Evolutionary conservation across 1,140 invertebrate genomes (phyloP).

Genomic region (Zaprionus taronus): DNA sequence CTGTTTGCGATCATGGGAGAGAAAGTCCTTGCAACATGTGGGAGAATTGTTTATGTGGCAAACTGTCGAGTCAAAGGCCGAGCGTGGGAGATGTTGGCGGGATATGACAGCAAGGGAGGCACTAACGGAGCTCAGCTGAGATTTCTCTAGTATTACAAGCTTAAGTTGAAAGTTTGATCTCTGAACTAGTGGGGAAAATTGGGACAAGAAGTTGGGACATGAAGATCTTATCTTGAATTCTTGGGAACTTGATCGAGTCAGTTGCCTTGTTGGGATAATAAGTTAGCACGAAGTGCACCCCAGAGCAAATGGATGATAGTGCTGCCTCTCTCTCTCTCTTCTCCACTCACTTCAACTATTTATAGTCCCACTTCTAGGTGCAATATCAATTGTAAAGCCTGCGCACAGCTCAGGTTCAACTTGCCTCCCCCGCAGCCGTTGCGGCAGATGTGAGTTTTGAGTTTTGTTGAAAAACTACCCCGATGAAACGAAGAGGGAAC

Average conservation of each 20-base stretch:
- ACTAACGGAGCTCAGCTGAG: background rate
- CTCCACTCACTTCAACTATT: slow-evolving; percentile 35
- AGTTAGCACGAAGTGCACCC: slow-evolving; percentile 38
- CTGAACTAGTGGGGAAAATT: background rate
- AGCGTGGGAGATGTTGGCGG: slow-evolving; percentile 15
- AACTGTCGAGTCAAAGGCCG: slow-evolving; percentile 39
- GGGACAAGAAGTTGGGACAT: too few relatives aligned
- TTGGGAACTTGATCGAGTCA: slow-evolving; percentile 1
- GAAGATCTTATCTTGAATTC: background rate
- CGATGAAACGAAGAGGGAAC: slow-evolving; percentile 27
- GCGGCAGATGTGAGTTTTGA: slow-evolving; percentile 50
- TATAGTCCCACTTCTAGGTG: slow-evolving; percentile 42
- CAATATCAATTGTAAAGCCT: slow-evolving; percentile 64
- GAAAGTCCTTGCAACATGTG: slow-evolving; percentile 22
- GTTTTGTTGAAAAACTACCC: slow-evolving; percentile 61
- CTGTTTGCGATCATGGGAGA: slow-evolving; percentile 2
- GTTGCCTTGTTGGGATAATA: slow-evolving; percentile 16
- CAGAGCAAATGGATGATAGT: slow-evolving; percentile 15
- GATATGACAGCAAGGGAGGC: background rate
- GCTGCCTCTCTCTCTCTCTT: background rate
- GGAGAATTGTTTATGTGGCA: slow-evolving; percentile 25
- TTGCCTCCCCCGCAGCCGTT: slow-evolving; percentile 32
- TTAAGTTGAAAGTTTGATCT: background rate
- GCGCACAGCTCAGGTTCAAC: slow-evolving; percentile 66
- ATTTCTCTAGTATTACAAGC: background rate